Conservation (phyloP, 2,113 vertebrate genomes). For the Poeciliopsis turrubarensis region DNA sequence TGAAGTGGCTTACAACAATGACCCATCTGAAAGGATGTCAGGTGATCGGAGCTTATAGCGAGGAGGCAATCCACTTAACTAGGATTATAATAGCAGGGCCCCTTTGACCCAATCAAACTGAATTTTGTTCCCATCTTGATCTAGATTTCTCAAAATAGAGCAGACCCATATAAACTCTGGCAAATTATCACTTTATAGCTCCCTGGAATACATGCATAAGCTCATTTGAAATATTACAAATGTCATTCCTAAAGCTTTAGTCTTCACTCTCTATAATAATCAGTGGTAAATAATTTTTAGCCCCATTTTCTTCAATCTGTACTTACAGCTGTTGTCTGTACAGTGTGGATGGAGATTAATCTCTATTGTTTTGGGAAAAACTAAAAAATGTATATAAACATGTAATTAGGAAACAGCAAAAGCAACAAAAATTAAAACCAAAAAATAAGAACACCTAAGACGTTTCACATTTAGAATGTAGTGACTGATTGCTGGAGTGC, state of each 20-base stretch:
- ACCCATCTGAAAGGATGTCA: background rate
- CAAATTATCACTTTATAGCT: background rate
- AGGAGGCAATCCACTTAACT: slow-evolving; percentile 2
- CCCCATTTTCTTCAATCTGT: background rate
- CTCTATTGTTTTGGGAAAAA: background rate
- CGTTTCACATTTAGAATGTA: background rate
- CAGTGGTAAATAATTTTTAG: background rate
- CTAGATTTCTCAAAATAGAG: background rate
- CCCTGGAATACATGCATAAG: background rate
- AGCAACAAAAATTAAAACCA: too few relatives aligned
- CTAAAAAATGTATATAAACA: background rate
- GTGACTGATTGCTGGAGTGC: background rate
- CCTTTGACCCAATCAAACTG: slow-evolving; percentile 1
- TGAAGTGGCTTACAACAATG: background rate
- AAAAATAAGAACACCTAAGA: background rate
- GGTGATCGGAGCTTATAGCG: background rate
- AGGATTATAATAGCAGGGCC: slow-evolving; percentile 8
- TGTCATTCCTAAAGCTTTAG: background rate
- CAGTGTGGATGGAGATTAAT: background rate
- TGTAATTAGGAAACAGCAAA: background rate
- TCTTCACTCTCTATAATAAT: background rate
- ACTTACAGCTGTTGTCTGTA: background rate
- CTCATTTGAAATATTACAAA: background rate
- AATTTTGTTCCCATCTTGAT: background rate
- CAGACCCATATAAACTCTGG: background rate